Percentiles rank a stretch among this genome's conserved stretches.
Conservation (phyloP, 2,797 vertebrate genomes). For the Argyrosomus regius region DNA sequence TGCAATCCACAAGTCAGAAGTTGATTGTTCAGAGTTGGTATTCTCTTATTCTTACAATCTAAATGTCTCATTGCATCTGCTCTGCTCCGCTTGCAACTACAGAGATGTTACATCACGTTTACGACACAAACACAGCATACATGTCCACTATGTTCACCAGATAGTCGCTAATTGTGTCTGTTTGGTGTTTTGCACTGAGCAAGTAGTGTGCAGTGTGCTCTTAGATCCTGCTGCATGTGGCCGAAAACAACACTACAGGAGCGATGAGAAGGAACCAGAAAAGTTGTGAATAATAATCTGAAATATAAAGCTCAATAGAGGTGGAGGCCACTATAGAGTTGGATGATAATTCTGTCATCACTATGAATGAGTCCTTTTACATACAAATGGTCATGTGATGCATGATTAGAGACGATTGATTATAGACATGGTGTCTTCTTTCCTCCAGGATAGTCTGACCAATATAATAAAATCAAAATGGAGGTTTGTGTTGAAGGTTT, state of each 20-base stretch:
- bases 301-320: no score
- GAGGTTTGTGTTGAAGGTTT: no score
- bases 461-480: not conserved
- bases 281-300: no score
- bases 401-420: not conserved
- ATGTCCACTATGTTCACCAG: not conserved
- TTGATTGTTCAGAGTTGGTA: no score
- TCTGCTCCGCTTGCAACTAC: no score
- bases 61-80: no score
- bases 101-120: no score
- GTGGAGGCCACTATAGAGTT: no score
- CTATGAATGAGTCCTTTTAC: not conserved
- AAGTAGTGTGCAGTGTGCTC: no score
- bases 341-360: not conserved
- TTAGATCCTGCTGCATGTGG: not conserved
- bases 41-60: no score
- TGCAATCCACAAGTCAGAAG: no score
- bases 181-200: not conserved
- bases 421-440: not conserved
- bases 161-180: not conserved
- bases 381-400: not conserved
- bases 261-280: not conserved
- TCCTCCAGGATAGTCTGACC: not conserved
- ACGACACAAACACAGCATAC: no score
- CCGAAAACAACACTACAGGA: not conserved